Base-by-base conservation (phyloP, 2,113 vertebrate species). In the Marmota flaviventris region DNA sequence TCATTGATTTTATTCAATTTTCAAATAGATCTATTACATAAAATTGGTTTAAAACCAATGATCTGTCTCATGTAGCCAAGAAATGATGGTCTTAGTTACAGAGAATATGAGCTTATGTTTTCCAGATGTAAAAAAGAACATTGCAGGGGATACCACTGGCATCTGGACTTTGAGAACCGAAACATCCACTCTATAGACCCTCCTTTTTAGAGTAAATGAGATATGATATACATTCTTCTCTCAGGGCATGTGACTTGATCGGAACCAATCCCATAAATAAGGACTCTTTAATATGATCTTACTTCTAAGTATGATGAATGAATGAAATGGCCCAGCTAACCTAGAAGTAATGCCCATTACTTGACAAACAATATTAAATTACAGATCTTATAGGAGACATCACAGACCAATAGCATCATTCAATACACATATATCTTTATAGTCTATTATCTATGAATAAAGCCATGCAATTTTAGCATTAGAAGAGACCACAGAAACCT, bases 271-370 rank as follows among this genome's bases (percentile, higher is more conserved):
- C 61, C 86, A 82, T 90, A 96, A 96, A 82, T 51, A 97, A 95
- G 32, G 37, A 16, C 32, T 96, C 24, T 87, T 92, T 76, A 81
- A 87, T 7, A 39, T 24, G 37, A 78, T 82, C 63, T 94, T 77
- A 95, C 79, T 96, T 97, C 78, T 93, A 95, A 93, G 87, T 94
- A 34, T 95, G 77, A 96, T 94, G 97, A 93, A 92, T 89, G 61
- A 91, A 91, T 9, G 3, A 90, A 97, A 92, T 78, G 18, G 18
- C 10, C 4, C 22, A 90, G 39, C 72, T 85, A 89, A 97, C 76
- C 48, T 83, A 73, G 81, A 95, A 89, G 78, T 91, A 84, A 94
- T 75, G 32, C 69, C 25, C 37, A 76, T 93, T 67, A 77, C 82
- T 96, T 96, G 88, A 95, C 29, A 96, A 97, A 85, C 85, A 92